Base-by-base conservation (phyloP, 2,797 vertebrate species). In the Aplochiton taeniatus region DNA sequence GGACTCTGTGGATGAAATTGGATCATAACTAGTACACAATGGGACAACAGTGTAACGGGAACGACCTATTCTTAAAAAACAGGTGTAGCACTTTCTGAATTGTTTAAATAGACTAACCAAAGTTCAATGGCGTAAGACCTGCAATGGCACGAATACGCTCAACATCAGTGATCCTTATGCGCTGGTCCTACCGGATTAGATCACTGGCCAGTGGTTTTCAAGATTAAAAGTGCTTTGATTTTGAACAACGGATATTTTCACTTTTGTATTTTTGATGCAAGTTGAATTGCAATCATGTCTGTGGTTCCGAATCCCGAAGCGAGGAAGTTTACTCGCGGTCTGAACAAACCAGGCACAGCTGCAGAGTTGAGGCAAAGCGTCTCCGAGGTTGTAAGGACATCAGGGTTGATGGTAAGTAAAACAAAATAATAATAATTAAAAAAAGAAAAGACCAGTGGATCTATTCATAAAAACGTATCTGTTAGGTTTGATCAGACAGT, bases 291-390 rank as follows among this genome's bases (percentile, higher is more conserved):
- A 47, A 42, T 0, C 31, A 88, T 90, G 87, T 84, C 90, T 85
- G 80, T 90, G 81, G 88, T 86, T 75, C 75, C 62, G 63, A 84
- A 81, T 68, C 90, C 90, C 55, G 95, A 96, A 89, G 93, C 95
- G 65, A 92, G 96, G 88, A 98, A 94, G 92, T 98, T 98, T 72
- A 96, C 96, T n/a, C 89, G 95, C 76, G 94, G 90, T 66, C 92
- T 98, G 76, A 94, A 94, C 83, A 98, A 97, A 78, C 96, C 95
- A 1, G 96, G 96, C 69, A 98, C 96, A 63, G 96, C 95, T 46
- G 96, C 96, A 2, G 96, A 97, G 91, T 89, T 97, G 83, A 90
- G 96, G 80, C 96, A 97, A 79, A 98, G 96, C 89, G 95, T 96
- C 60, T 98, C 95, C 0, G 96, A 98, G 91, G 96, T 93, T 61